phyloP scores from a whole-genome alignment of 1,140 invertebrate genomes.

The Paralvinella palmiformis region DNA sequence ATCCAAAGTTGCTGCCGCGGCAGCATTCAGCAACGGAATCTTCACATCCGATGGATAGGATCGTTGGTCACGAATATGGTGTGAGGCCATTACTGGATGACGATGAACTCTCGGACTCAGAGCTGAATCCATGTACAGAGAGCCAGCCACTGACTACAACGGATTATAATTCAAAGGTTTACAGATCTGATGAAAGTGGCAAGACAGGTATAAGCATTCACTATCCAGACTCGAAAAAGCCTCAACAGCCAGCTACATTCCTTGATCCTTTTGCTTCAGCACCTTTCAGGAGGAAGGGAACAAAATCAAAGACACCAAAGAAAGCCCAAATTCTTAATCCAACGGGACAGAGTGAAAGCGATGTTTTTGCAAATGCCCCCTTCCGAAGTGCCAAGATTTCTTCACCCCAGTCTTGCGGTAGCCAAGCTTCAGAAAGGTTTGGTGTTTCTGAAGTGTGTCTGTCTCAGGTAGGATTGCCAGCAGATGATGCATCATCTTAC shows the following conservation, averaged over 20 bases:
- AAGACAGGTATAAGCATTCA: constrained; percentile 1
- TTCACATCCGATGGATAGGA: constrained; percentile 43
- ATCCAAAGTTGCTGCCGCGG: background rate
- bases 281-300: constrained; percentile 37
- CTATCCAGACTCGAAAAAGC: background rate
- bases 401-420: background rate
- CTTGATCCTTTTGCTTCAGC: constrained; percentile 46
- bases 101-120: constrained; percentile 64
- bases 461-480: background rate
- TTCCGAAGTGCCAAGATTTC: background rate
- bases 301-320: constrained; percentile 27
- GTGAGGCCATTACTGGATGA: constrained; percentile 71
- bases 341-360: background rate
- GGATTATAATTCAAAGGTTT: constrained; percentile 24
- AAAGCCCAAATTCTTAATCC: background rate
- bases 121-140: constrained; percentile 22
- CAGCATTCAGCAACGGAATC: constrained; percentile 14
- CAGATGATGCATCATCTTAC: background rate
- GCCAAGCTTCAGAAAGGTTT: too few relatives aligned
- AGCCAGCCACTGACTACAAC: constrained; percentile 11
- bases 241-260: background rate
- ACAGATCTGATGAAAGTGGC: constrained; percentile 23
- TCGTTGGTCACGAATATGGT: constrained; percentile 72
- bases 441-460: too few relatives aligned
- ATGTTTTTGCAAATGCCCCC: background rate